Conservation (phyloP, 2,888 invertebrate species). For the Dryocosmus kuriphilus region DNA sequence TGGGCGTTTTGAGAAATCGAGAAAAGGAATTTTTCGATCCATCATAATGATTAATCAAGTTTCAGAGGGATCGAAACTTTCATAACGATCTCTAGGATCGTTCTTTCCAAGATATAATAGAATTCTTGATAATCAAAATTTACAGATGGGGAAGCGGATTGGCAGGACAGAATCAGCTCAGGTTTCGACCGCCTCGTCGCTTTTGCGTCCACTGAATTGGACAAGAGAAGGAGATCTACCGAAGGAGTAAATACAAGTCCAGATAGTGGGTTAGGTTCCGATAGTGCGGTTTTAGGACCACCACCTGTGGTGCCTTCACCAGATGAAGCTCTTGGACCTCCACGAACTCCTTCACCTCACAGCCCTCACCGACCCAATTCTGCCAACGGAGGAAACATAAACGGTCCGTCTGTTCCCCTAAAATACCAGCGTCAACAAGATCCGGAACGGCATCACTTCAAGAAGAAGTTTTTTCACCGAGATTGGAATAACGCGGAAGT, state of each 20-base stretch:
- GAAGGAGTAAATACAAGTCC: constrained; percentile 92
- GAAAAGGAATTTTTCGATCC: too few species aligned
- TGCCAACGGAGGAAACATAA: constrained; percentile 75
- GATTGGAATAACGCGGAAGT: constrained; percentile 77
- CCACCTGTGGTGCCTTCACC: constrained; percentile 75
- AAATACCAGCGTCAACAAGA: constrained; percentile 78
- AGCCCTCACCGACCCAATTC: constrained; percentile 79
- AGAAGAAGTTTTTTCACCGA: constrained; percentile 90
- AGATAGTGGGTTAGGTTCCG: constrained; percentile 89
- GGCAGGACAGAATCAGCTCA: constrained; percentile 95
- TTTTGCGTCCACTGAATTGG: constrained; percentile 94
- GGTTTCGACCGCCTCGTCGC: constrained; percentile 96
- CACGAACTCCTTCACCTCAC: constrained; percentile 80
- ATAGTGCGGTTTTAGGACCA: constrained; percentile 71
- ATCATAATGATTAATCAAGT: background rate
- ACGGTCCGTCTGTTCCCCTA: constrained; percentile 67
- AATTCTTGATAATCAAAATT: constrained; percentile 46
- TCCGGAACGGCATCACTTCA: constrained; percentile 83
- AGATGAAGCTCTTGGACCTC: constrained; percentile 79
- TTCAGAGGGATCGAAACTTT: background rate
- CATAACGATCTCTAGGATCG: background rate
- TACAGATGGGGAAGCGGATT: constrained; percentile 89
- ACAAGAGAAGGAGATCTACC: constrained; percentile 90
- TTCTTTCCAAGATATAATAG: background rate
- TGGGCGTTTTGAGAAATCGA: background rate